These are phyloP conservation scores for Dermatemys mawii DNA, from an alignment of 2,113 vertebrate genomes.

Conservation along the genomic window DNA sequence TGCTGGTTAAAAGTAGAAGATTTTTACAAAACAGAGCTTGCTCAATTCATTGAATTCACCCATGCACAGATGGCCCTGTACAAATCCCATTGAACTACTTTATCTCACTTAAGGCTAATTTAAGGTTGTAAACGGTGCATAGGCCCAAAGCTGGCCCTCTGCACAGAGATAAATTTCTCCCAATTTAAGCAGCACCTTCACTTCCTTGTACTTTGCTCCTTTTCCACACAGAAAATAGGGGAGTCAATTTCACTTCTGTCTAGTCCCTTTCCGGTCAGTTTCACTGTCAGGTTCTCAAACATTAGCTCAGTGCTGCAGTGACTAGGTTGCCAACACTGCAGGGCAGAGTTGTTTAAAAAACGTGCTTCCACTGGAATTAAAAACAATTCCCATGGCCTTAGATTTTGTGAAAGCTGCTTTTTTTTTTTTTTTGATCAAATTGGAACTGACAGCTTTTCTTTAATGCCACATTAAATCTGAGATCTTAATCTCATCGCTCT, in stretches of 20 bases:
- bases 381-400: slow-evolving; percentile 54
- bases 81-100: background rate
- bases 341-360: slow-evolving; percentile 35
- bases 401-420: slow-evolving; percentile 56
- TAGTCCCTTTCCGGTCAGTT: slow-evolving; percentile 2
- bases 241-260: fast-evolving
- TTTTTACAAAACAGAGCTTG: slow-evolving; percentile 52
- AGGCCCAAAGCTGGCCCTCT: background rate
- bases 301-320: background rate
- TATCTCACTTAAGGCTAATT: background rate
- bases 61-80: background rate
- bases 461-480: slow-evolving; percentile 3
- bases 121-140: background rate
- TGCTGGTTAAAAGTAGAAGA: slow-evolving; percentile 39
- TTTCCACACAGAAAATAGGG: background rate
- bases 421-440: slow-evolving; percentile 46
- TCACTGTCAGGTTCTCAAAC: background rate
- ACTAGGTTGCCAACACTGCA: background rate
- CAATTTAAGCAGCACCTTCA: background rate
- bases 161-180: fast-evolving
- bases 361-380: background rate
- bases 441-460: slow-evolving; percentile 60
- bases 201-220: background rate
- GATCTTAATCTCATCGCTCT: slow-evolving; percentile 66
- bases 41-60: slow-evolving; percentile 13